These are phyloP conservation scores for Glyphotaelius pellucidus DNA, from an alignment of 2,888 invertebrate species.

Conservation along the genomic window DNA sequence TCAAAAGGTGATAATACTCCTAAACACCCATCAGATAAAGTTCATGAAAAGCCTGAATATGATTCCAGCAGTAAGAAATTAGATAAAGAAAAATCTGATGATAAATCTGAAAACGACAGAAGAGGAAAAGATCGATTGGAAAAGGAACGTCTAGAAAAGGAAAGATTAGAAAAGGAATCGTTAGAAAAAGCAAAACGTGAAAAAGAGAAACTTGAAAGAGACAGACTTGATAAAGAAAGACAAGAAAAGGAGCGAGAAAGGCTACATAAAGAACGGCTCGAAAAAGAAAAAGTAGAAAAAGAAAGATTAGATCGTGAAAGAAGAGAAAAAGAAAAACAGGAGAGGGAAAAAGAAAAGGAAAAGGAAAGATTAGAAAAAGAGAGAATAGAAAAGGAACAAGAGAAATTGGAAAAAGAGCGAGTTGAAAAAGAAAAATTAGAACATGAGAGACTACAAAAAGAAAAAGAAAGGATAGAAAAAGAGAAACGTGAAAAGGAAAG, in stretches of 20 bases:
- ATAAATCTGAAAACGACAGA: conserved; percentile 55
- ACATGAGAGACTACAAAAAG: conserved; percentile 69
- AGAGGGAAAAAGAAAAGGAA: conserved; percentile 70
- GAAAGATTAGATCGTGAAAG: conserved; percentile 67
- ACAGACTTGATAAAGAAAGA: conserved; percentile 60
- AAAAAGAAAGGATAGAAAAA: conserved; percentile 70
- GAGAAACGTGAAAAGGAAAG: conserved; percentile 70
- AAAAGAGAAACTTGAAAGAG: conserved; percentile 70
- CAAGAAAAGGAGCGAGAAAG: conserved; percentile 63
- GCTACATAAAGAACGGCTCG: conserved; percentile 67
- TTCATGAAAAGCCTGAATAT: conserved; percentile 15
- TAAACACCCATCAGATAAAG: conserved; percentile 65
- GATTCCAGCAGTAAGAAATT: conserved; percentile 67
- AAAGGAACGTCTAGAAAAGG: conserved; percentile 63
- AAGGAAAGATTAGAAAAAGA: conserved; percentile 71
- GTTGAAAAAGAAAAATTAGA: conserved; percentile 68
- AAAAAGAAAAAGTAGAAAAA: conserved; percentile 67
- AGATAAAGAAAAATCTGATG: conserved; percentile 66
- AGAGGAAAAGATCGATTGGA: conserved; percentile 55
- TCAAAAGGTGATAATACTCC: conserved; percentile 24
- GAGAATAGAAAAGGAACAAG: conserved; percentile 67
- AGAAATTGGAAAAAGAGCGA: conserved; percentile 69
- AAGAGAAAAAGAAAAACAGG: conserved; percentile 68
- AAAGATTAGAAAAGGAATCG: conserved; percentile 69
- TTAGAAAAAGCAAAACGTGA: conserved; percentile 68